Base-by-base conservation (phyloP, 2,888 invertebrate genomes). In the Papilio gigon region DNA sequence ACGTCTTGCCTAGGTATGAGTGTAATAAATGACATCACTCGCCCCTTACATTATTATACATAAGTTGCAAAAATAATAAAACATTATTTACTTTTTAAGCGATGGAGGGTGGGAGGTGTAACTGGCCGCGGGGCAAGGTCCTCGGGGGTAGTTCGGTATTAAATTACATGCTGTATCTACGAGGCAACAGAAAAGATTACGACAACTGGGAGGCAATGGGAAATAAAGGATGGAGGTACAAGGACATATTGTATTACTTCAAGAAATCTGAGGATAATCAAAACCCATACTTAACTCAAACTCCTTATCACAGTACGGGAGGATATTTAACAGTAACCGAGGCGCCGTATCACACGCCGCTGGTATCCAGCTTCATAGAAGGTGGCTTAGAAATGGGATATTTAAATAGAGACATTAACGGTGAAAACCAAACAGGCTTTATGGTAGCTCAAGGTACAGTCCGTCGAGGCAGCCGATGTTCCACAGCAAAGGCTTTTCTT, bases 71-170 rank as follows among this genome's bases (percentile, higher is more conserved):
- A 33, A 11, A 6, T 33, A 11, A 56, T 40, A n/a, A n/a, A n/a
- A n/a, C 6, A 0, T 40, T 40, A 64, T 71, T 63, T 40, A 53
- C 71, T 50, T 74, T 92, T 92, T 35, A 87, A 97, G 97, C 96
- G 5, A 97, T 97, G 97, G 95, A 95, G 77, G 94, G 95, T 40
- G 95, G 95, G 8, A 93, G 97, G 35, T 97, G 97, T 84, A 97
- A 97, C 85, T 97, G 97, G 97, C 97, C 97, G 0, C 92, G 98
- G 22, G 98, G 98, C 0, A 98, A 98, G 85, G 97, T 97, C 0
- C 92, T 98, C 2, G 98, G 98, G 0, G 98, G 98, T 0, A 96
- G 96, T 14, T 96, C 96, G 40, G 97, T 97, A 0, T 92, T 98
- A 0, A 98, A 98, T 85, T 97, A 97, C 85, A 98, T 98, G 98